Evolutionary conservation across 2,797 vertebrate genomes (phyloP), one percentile per base, ranked within the genome.

Genomic region (Lemur catta): DNA sequence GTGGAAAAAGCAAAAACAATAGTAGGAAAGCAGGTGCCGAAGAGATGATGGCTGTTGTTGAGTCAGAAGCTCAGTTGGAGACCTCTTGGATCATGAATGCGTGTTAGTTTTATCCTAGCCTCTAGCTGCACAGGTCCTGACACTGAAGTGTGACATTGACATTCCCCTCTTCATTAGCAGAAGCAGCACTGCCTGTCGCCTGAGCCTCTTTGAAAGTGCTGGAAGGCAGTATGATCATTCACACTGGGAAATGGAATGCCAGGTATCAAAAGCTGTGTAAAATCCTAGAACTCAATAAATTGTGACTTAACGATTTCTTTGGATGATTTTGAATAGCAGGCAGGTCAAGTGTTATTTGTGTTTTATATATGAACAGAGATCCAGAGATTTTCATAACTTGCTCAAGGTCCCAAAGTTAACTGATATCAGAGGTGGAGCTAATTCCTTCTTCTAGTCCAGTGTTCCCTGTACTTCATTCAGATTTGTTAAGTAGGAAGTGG

Each of bases 41-140:
- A 22, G 20, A 41, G 17, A 17, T 2, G 7, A 52, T 1, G 67
- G 59, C 43, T 69, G 13, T 13, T 18, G 12, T 9, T 12, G 50
- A n/a, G 2, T 0, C 15, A 69, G 15, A 59, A 26, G 8, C 30
- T 0, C 24, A 6, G 46, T 0, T 15, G 7, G n/a, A 35, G 48
- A 18, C 52, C 72, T 50, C 80, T 59, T 38, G 4, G 41, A 41
- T 33, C 74, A 15, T 1, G 17, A 7, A 33, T 9, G 6, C 30
- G 5, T 11, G 22, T 20, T 5, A 59, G 26, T 35, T 80, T 8
- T 50, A 12, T 52, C 38, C 59, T 43, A 20, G n/a, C 24, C 24
- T 38, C 13, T 26, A 35, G 30, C 17, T 22, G 2, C 50, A 55
- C 28, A 59, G 46, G 46, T 24, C 22, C 41, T 41, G n/a, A n/a